These are phyloP conservation scores for Proterorhinus semilunaris DNA, from an alignment of 2,113 vertebrate genomes.

Conservation along the genomic window DNA sequence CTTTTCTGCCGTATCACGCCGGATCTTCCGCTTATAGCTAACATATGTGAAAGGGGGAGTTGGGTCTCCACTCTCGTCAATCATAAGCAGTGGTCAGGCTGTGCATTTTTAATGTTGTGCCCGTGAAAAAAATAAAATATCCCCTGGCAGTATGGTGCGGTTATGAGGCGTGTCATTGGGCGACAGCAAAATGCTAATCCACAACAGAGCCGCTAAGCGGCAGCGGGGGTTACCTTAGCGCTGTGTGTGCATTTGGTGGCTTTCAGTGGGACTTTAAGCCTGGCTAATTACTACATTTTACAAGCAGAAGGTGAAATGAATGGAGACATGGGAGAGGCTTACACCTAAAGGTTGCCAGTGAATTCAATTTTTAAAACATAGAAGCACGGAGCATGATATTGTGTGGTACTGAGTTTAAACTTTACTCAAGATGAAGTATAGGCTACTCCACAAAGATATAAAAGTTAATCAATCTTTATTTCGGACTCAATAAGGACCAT, in stretches of 20 bases:
- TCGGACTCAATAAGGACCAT: too few species aligned
- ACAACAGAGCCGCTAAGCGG: constrained; percentile 48
- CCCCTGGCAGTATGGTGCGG: constrained; percentile 19
- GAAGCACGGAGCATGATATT: background rate
- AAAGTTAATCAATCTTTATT: too few species aligned
- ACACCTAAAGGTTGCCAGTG: constrained; percentile 63
- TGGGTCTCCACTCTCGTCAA: constrained; percentile 19
- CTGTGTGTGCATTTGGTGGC: constrained; percentile 18
- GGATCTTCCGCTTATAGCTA: constrained; percentile 31
- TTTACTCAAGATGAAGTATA: too few species aligned
- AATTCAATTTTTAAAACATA: constrained; percentile 24
- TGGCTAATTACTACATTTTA: constrained; percentile 49
- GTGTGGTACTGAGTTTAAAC: background rate
- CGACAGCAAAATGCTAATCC: constrained; percentile 36
- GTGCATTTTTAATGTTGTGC: constrained; percentile 22
- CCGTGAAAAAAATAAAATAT: constrained; percentile 29
- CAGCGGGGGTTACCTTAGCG: constrained; percentile 2
- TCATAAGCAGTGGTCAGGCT: constrained; percentile 37
- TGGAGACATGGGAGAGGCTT: constrained; percentile 36
- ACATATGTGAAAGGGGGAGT: constrained; percentile 45
- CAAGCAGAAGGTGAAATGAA: constrained; percentile 44
- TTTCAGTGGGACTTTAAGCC: constrained; percentile 19
- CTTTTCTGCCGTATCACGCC: constrained; percentile 26
- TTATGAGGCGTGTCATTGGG: constrained; percentile 50
- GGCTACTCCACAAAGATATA: too few species aligned